phyloP scores from a whole-genome alignment of 2,797 vertebrate species.

The Siniperca undulata region DNA sequence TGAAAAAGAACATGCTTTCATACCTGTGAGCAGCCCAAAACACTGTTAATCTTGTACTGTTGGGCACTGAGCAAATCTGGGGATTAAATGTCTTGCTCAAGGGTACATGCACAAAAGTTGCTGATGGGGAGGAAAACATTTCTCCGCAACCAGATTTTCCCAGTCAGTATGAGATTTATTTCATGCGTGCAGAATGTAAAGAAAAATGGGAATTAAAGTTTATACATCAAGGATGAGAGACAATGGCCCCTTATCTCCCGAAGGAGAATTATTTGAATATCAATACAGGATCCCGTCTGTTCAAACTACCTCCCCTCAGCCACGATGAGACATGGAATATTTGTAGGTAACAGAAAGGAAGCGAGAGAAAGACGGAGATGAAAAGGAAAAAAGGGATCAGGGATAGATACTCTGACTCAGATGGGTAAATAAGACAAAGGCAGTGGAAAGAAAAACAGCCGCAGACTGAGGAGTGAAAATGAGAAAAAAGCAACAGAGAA shows the following conservation, averaged over 20 bases:
- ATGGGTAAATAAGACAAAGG: slow-evolving; percentile 61
- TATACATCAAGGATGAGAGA: slow-evolving; percentile 59
- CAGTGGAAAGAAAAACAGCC: slow-evolving; percentile 15
- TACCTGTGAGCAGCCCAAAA: slow-evolving; percentile 24
- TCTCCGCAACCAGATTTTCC: slow-evolving; percentile 27
- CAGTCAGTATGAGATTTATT: slow-evolving; percentile 44
- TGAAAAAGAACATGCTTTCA: background rate
- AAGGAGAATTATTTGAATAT: slow-evolving; percentile 68
- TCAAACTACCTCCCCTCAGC: slow-evolving; percentile 13
- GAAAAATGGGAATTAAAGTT: slow-evolving; percentile 62
- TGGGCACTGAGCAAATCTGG: slow-evolving; percentile 36
- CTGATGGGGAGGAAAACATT: slow-evolving; percentile 47
- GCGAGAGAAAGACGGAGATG: slow-evolving; percentile 11
- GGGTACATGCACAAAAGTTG: slow-evolving; percentile 46
- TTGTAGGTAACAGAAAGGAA: slow-evolving; percentile 49
- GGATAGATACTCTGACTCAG: slow-evolving; percentile 44
- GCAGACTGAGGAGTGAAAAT: slow-evolving; percentile 1
- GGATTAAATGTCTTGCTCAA: slow-evolving; percentile 67
- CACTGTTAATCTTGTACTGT: slow-evolving; percentile 48
- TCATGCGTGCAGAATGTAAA: slow-evolving; percentile 45
- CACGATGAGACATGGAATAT: slow-evolving; percentile 41
- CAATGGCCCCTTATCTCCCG: slow-evolving; percentile 51
- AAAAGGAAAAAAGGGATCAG: slow-evolving; percentile 23
- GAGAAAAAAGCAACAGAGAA: background rate
- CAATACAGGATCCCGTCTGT: slow-evolving; percentile 38